Conservation (phyloP, 2,888 invertebrate genomes). For the Andrena trimmerana region DNA sequence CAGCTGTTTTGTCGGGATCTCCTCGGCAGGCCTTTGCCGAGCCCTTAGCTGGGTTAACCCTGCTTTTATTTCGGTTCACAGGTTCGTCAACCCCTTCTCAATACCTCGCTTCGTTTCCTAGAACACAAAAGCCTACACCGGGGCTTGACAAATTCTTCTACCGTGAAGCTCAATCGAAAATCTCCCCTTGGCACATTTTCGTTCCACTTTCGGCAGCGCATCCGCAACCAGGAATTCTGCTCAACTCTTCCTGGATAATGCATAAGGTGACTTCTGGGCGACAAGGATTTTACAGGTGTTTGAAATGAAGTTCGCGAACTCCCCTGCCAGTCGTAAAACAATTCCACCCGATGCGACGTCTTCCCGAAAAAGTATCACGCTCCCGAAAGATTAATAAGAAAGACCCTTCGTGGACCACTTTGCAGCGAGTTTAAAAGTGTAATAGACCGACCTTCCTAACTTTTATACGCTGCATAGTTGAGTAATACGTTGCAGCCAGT, state of each 20-base stretch:
- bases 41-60: not conserved
- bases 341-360: not conserved
- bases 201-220: no score
- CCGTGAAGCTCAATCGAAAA: not conserved
- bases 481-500: not conserved
- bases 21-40: not conserved
- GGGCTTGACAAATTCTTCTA: not conserved
- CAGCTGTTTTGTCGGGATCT: constrained; percentile 67
- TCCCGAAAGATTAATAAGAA: constrained; percentile 20
- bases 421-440: not conserved
- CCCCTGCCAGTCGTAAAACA: not conserved
- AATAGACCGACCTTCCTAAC: constrained; percentile 18
- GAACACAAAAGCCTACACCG: not conserved
- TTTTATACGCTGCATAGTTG: constrained; percentile 3
- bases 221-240: not conserved
- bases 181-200: not conserved
- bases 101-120: not conserved
- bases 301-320: constrained; percentile 19
- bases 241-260: not conserved
- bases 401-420: not conserved
- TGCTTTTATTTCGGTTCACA: not conserved
- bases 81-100: constrained; percentile 5
- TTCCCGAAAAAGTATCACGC: not conserved
- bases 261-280: not conserved
- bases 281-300: not conserved